Conservation (phyloP, 1,140 invertebrate genomes). For the Brachionus calyciflorus region DNA sequence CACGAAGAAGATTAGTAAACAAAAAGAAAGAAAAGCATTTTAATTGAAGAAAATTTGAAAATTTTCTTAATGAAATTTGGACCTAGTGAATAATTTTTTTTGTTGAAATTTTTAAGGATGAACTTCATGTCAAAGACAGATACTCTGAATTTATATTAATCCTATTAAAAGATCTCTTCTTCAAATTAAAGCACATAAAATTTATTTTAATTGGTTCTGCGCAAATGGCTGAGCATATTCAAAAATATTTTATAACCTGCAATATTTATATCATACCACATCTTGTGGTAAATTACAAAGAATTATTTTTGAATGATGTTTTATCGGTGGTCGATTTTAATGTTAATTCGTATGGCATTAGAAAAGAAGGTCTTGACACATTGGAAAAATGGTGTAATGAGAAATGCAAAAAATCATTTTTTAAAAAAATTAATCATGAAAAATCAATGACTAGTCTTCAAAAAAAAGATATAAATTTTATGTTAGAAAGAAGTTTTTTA, state of each 20-base stretch:
- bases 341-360: not conserved
- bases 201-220: conserved; percentile 93
- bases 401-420: conserved; percentile 31
- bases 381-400: conserved; percentile 6
- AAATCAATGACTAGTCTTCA: not conserved
- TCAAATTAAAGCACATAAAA: conserved; percentile 71
- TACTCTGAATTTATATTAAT: conserved; percentile 88
- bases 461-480: not conserved
- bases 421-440: conserved; percentile 8
- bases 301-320: not conserved
- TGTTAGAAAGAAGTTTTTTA: not conserved
- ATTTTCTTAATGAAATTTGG: no score
- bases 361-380: not conserved
- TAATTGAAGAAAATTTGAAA: no score
- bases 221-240: conserved; percentile 71
- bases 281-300: not conserved
- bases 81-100: not conserved
- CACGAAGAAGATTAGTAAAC: no score
- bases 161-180: conserved; percentile 73
- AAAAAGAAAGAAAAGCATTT: no score
- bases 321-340: not conserved
- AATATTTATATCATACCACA: conserved; percentile 67
- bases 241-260: conserved; percentile 80
- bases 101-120: conserved; percentile 68
- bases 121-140: conserved; percentile 88